Conservation (phyloP, 2,888 invertebrate genomes). For the Taphrorychus bicolor region DNA sequence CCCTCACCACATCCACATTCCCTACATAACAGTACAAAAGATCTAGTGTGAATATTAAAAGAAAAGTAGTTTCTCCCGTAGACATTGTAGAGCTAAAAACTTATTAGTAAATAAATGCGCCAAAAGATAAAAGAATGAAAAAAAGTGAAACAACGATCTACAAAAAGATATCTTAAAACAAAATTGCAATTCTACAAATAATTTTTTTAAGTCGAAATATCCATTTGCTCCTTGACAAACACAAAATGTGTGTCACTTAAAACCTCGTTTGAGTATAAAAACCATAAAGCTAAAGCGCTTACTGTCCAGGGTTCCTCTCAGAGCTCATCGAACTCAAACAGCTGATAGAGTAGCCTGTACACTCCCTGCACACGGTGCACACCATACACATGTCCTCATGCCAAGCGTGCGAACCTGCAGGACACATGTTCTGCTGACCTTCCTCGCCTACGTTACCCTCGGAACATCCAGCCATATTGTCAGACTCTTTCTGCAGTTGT, state of each 20-base stretch:
- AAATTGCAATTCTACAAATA: too few species aligned
- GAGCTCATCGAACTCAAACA: constrained; percentile 77
- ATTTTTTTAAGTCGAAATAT: too few species aligned
- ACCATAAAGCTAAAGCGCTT: too few species aligned
- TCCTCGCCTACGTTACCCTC: constrained; percentile 53
- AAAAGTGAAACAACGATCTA: background rate
- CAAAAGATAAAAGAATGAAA: too few species aligned
- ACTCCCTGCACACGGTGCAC: constrained; percentile 90
- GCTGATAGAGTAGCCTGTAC: constrained; percentile 89
- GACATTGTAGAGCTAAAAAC: too few species aligned
- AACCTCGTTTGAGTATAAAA: too few species aligned
- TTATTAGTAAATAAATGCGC: too few species aligned
- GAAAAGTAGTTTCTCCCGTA: too few species aligned
- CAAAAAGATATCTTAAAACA: too few species aligned
- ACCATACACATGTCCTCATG: constrained; percentile 84
- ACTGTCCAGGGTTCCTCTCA: constrained; percentile 87
- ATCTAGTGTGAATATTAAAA: too few species aligned
- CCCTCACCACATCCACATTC: constrained; percentile 96
- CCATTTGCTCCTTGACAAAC: too few species aligned
- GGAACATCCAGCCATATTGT: constrained; percentile 61
- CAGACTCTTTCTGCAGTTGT: constrained; percentile 61
- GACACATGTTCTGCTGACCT: constrained; percentile 62
- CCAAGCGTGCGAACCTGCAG: constrained; percentile 79
- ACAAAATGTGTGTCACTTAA: constrained; percentile 1
- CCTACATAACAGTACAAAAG: constrained; percentile 65